Evolutionary conservation across 2,113 vertebrate genomes (phyloP).

Genomic region (Otocyon megalotis): DNA sequence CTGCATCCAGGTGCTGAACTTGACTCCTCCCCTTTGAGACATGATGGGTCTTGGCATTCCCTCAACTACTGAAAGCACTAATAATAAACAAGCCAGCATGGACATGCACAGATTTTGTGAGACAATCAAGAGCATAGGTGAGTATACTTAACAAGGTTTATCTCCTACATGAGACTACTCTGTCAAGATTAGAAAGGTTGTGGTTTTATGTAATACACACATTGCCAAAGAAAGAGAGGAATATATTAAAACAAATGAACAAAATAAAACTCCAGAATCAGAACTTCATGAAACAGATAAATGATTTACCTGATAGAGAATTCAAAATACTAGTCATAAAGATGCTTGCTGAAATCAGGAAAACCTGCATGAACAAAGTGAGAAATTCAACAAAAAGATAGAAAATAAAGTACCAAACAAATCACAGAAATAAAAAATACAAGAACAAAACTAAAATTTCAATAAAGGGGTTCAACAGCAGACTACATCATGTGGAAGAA

Average conservation of each 20-base stretch:
- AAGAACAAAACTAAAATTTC: neutral
- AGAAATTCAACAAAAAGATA: neutral
- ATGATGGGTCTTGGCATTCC: neutral
- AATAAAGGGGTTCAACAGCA: neutral
- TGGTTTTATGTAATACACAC: neutral
- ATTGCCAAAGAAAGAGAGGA: neutral
- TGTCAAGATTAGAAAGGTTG: neutral
- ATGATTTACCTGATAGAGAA: neutral
- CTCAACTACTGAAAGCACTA: neutral
- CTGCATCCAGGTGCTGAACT: neutral
- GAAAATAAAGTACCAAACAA: neutral
- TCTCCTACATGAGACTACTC: neutral
- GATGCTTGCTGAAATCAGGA: neutral
- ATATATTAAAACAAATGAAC: neutral
- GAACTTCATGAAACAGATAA: neutral
- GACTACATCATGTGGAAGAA: neutral
- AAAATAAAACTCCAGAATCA: neutral
- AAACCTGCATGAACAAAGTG: neutral
- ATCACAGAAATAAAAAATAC: neutral
- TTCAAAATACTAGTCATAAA: neutral
- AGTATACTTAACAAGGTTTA: neutral
- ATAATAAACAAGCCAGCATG: neutral
- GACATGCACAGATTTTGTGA: neutral
- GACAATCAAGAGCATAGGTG: neutral
- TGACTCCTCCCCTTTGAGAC: neutral